Evolutionary conservation across 1,140 invertebrate species (phyloP).

Genomic region (Philotrypesis tridentata): DNA sequence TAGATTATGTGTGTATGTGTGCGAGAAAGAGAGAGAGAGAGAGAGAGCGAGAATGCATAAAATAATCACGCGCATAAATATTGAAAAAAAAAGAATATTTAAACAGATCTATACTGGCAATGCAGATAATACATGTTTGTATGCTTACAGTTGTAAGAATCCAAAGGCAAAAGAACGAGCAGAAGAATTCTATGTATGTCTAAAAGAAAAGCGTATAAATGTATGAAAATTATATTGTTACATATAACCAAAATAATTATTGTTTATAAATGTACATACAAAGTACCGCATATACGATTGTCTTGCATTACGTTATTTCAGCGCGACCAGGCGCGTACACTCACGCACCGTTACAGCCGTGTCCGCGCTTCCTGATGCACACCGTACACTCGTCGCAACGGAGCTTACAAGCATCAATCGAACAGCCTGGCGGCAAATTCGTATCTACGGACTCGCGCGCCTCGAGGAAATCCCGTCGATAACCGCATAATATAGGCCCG

Average conservation of each 20-base stretch:
- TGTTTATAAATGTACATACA: constrained; percentile 46
- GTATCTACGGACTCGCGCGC: no score
- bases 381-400: no score
- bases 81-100: constrained; percentile 6
- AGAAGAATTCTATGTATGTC: constrained; percentile 11
- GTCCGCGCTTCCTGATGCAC: no score
- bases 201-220: neutral
- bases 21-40: neutral
- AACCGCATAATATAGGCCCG: no score
- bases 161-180: neutral
- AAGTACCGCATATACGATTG: constrained; percentile 7
- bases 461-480: no score
- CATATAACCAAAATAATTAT: constrained; percentile 37
- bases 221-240: constrained; percentile 35
- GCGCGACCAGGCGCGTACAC: no score
- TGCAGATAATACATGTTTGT: neutral
- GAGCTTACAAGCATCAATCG: no score
- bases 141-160: neutral
- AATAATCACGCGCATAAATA: neutral
- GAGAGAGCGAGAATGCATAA: neutral
- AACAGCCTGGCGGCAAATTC: no score
- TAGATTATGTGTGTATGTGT: no score
- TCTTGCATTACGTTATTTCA: constrained; percentile 40
- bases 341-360: no score
- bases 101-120: neutral